A percentile compares a stretch with the other conserved stretches of the same genome.
phyloP scores from a whole-genome alignment of 1,140 invertebrate genomes.

The Tetranychus cinnabarinus region DNA sequence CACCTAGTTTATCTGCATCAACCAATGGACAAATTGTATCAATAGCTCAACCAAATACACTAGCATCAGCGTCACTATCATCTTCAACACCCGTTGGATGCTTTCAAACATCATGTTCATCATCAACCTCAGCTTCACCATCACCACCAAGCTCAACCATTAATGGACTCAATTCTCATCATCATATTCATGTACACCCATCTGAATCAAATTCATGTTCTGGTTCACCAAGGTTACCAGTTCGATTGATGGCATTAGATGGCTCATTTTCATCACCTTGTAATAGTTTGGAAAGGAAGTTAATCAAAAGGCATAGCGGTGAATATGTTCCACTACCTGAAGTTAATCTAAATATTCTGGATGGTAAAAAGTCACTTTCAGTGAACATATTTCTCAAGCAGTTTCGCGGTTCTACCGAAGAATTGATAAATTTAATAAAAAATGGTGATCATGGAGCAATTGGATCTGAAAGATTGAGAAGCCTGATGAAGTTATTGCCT shows the following conservation, averaged over 20 bases:
- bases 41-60: not conserved
- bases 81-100: not conserved
- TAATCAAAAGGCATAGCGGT: not conserved
- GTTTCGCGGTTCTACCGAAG: conserved; percentile 44
- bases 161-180: not conserved
- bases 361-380: conserved; percentile 84
- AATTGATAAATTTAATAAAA: conserved; percentile 64
- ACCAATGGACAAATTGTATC: conserved; percentile 1
- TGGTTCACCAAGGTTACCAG: not conserved
- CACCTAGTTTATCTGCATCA: not conserved
- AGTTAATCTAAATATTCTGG: conserved; percentile 43
- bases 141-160: not conserved
- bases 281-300: not conserved
- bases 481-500: conserved; percentile 72
- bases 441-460: conserved; percentile 67
- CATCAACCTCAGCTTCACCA: not conserved
- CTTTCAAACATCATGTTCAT: not conserved
- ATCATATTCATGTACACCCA: not conserved
- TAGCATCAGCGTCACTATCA: not conserved
- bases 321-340: conserved; percentile 3
- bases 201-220: not conserved
- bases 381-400: conserved; percentile 98
- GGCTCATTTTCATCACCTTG: not conserved
- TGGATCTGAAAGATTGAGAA: conserved; percentile 68
- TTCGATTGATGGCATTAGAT: not conserved